phyloP scores from a whole-genome alignment of 2,113 vertebrate genomes.

The Laticauda laticaudata region DNA sequence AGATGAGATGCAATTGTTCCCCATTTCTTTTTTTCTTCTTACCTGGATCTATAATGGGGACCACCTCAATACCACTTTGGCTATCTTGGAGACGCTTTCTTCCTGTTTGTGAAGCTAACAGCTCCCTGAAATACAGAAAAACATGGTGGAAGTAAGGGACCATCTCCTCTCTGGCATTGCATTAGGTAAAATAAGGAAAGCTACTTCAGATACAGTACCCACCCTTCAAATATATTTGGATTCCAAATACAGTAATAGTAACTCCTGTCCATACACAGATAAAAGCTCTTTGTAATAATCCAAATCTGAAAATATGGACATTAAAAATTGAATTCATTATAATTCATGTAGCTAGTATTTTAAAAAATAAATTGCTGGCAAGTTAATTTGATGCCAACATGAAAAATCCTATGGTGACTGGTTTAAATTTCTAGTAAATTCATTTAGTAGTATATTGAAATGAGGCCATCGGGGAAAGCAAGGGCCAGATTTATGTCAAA shows the following conservation, averaged over 20 bases:
- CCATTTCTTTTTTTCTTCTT: conserved; percentile 36
- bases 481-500: not conserved
- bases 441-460: not conserved
- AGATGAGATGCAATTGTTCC: fast-evolving
- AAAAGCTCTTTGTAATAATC: not conserved
- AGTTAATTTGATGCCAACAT: not conserved
- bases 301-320: not conserved
- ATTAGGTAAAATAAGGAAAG: not conserved
- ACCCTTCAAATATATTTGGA: not conserved
- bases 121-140: conserved; percentile 63
- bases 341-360: not conserved
- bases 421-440: not conserved
- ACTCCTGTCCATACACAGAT: not conserved
- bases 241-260: not conserved
- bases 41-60: conserved; percentile 89
- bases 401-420: not conserved
- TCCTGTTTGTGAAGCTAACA: conserved; percentile 5
- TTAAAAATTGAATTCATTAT: not conserved
- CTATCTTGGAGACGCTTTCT: conserved; percentile 26
- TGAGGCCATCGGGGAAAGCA: not conserved
- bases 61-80: conserved; percentile 77
- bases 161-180: not conserved
- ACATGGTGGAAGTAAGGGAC: not conserved
- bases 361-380: not conserved
- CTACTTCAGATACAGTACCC: not conserved